Percentiles rank a stretch among this genome's conserved stretches.
These are phyloP conservation scores for Kradibia gibbosae DNA, from an alignment of 1,140 invertebrate genomes.

Conservation along the genomic window DNA sequence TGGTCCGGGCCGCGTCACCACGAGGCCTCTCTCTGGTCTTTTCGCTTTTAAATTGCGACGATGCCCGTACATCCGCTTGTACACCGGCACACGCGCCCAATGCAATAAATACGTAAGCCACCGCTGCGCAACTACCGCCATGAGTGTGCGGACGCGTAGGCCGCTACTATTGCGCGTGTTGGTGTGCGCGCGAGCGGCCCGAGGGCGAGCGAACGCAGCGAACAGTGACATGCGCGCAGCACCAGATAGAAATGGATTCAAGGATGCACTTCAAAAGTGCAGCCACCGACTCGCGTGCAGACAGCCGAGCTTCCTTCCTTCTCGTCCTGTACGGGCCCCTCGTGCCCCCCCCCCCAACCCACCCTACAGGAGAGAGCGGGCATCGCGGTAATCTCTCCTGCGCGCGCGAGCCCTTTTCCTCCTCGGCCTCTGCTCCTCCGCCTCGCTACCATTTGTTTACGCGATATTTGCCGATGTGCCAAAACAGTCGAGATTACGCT, in stretches of 20 bases:
- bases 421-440: no score
- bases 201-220: neutral
- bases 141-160: neutral
- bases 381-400: neutral
- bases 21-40: neutral
- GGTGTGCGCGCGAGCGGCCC: neutral
- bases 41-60: neutral
- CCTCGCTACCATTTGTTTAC: neutral
- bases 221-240: slow-evolving; percentile 11
- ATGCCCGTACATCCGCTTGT: neutral
- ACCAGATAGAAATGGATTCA: neutral
- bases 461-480: neutral
- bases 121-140: neutral
- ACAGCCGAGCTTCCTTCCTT: no score
- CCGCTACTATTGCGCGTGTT: neutral
- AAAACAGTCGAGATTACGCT: neutral
- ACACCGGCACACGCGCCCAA: neutral
- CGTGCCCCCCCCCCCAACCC: no score
- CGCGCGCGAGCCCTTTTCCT: neutral
- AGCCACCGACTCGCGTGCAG: neutral
- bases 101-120: no score
- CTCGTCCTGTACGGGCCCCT: no score
- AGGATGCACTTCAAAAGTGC: neutral
- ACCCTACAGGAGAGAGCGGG: no score
- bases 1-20: neutral